A percentile compares a stretch with the other conserved stretches of the same genome.
Conservation (phyloP, 2,888 invertebrate genomes). For the Thyatira batis region DNA sequence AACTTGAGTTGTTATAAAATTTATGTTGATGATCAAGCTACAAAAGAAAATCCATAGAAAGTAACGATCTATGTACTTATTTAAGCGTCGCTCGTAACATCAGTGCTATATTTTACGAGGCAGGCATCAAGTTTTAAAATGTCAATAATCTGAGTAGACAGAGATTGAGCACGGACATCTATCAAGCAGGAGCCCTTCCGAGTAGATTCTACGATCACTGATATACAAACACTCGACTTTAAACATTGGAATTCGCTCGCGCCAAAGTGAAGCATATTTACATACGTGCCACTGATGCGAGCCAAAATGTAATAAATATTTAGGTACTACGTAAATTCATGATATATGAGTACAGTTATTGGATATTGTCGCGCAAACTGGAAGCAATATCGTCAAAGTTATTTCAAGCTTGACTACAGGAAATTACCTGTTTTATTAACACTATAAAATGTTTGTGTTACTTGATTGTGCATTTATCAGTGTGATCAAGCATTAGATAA, state of each 20-base stretch:
- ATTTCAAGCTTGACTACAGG: constrained; percentile 5
- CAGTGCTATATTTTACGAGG: background rate
- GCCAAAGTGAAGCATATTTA: background rate
- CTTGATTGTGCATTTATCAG: background rate
- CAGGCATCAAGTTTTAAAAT: constrained; percentile 33
- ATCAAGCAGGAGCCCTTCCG: constrained; percentile 46
- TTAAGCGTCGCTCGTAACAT: background rate
- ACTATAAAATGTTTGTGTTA: background rate
- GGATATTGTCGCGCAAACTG: constrained; percentile 6
- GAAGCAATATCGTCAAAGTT: constrained; percentile 5
- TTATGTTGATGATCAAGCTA: too few species aligned
- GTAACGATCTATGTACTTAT: background rate
- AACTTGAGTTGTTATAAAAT: too few species aligned
- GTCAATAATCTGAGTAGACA: constrained; percentile 63
- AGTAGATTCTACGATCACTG: constrained; percentile 32
- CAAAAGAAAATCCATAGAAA: background rate
- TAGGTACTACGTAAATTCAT: constrained; percentile 4
- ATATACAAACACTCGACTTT: constrained; percentile 36
- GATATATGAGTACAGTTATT: constrained; percentile 9
- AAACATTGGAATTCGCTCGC: background rate
- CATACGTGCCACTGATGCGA: background rate
- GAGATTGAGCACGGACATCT: constrained; percentile 62
- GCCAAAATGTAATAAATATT: constrained; percentile 3
- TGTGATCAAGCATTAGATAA: too few species aligned
- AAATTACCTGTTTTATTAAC: constrained; percentile 3